Base-by-base conservation (phyloP, 2,113 vertebrate species). In the Drymodes brunneopygia region DNA sequence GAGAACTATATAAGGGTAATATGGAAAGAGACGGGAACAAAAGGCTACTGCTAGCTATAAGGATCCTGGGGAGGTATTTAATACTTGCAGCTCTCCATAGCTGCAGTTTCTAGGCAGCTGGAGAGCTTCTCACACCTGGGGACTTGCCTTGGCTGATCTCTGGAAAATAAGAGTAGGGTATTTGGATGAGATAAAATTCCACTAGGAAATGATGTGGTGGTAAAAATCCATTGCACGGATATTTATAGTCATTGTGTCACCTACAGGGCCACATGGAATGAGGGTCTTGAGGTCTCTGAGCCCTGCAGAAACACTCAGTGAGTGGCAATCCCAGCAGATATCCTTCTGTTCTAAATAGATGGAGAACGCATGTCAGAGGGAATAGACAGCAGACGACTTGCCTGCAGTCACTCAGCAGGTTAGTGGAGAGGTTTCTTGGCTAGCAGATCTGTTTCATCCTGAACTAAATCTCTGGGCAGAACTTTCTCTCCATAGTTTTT, bases 371-470 rank as follows among this genome's bases (percentile, higher is more conserved):
- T 62, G 80, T 56, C 64, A 74, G 72, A 85, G 50, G 33, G 50
- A 91, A 66, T 22, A 81, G 90, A 82, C 23, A 83, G 72, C 91
- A 94, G 86, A 92, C 50, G 5, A 94, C 50, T 96, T 86, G 90
- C 92, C 90, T 84, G 82, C 60, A 94, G 92, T 83, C 64, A 66
- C 88, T 86, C 90, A 91, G 92, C 93, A 78, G 91, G 85, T 65
- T 88, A 33, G 70, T 50, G 36, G 57, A 23, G 45, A 58, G 23
- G 10, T 73, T 86, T 92, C 50, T 62, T 92, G 86, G 58, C 85
- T 84, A 60, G 18, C 54, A 75, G 50, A 69, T 31, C 23, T 75
- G 36, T 40, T 92, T 79, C 82, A 54, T 73, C 81, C 78, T 73
- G 48, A 92, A 69, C 13, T 85, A 82, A 67, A 86, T 69, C 73